phyloP scores from a whole-genome alignment of 2,888 invertebrate species.

The Antitype chi region DNA sequence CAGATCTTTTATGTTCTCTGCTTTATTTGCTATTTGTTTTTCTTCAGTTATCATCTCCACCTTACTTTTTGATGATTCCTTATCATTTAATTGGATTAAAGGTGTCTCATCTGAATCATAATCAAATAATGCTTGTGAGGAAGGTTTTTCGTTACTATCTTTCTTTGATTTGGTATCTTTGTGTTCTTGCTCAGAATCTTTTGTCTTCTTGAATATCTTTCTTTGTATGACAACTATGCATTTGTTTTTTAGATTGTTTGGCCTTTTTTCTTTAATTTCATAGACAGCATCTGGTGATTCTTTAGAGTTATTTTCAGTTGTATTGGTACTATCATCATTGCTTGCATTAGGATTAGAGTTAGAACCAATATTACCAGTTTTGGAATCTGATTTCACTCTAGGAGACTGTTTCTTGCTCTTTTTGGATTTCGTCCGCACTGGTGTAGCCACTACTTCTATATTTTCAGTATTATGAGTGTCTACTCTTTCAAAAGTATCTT shows the following conservation, averaged over 20 bases:
- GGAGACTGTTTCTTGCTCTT: constrained; percentile 61
- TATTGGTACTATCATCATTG: constrained; percentile 14
- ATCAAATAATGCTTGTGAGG: constrained; percentile 77
- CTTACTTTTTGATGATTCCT: constrained; percentile 51
- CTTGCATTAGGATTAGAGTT: constrained; percentile 2
- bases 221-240: constrained; percentile 86
- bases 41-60: constrained; percentile 19
- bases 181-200: constrained; percentile 44
- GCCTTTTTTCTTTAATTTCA: constrained; percentile 72
- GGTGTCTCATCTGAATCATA: constrained; percentile 85
- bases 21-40: neutral
- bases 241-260: constrained; percentile 85
- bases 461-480: constrained; percentile 7
- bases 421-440: constrained; percentile 68
- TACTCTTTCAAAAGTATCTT: constrained; percentile 21
- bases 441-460: constrained; percentile 57
- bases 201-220: constrained; percentile 78
- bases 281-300: constrained; percentile 37
- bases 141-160: constrained; percentile 48
- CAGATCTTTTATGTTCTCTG: neutral
- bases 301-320: neutral
- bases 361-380: constrained; percentile 33
- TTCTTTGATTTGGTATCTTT: constrained; percentile 28
- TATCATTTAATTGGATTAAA: constrained; percentile 75
- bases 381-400: constrained; percentile 23